Evolutionary conservation across 2,888 invertebrate genomes (phyloP), one percentile per base, ranked within the genome.

Genomic region (Sinhomidia bicolor): DNA sequence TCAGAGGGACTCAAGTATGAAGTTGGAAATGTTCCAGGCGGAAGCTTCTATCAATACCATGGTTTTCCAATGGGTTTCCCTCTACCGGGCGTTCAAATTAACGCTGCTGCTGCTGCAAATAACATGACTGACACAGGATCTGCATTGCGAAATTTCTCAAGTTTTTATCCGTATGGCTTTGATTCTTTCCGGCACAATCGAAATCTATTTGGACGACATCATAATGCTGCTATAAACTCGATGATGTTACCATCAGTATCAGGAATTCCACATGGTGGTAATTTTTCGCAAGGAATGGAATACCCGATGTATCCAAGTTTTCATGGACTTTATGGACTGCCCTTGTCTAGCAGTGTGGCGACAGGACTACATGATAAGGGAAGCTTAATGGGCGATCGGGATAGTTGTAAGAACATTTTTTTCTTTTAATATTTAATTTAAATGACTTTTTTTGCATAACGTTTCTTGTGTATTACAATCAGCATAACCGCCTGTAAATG

Each of bases 361-460:
- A n/a, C n/a, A 9, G 51, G 32, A 47, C 41, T 71, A 1, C 57
- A 74, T 12, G 47, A 86, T 0, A 87, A 87, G 17, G 54, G 74
- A 14, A n/a, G 32, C 12, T 36, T 81, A 6, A 26, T 74, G 12
- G 29, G 17, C 36, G 80, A 80, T 5, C 14, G 86, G 65, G 26
- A 57, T 23, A 80, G 71, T 47, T 87, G 86, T 87, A 81, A 87
- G 86, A 44, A 41, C 36, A 17, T 51, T 17, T 17, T 17, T n/a
- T n/a, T n/a, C 6, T 0, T 51, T 17, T 12, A n/a, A 51, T 12
- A 47, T 47, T 47, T 47, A 6, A 5, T 47, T 2, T 14, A 47
- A 29, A 26, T n/a, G n/a, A n/a, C n/a, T n/a, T n/a, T n/a, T n/a
- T n/a, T n/a, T n/a, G n/a, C n/a, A n/a, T n/a, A n/a, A n/a, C n/a